These are phyloP conservation scores for Drosophila austrosaltans DNA, from an alignment of 2,888 invertebrate genomes.

Conservation along the genomic window DNA sequence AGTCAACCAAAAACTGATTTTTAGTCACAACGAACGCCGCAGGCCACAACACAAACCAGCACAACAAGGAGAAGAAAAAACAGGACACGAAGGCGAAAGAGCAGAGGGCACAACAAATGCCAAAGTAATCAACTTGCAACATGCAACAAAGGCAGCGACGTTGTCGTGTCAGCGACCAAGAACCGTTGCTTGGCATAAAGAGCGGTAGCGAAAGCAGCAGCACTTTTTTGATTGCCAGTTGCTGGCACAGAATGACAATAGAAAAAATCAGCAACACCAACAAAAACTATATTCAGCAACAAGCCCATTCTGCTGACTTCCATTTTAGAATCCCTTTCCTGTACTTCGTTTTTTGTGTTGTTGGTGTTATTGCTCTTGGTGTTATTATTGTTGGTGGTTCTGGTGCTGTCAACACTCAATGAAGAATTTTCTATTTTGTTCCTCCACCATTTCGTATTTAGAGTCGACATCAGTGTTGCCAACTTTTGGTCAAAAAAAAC, in stretches of 20 bases:
- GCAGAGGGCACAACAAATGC: conserved; percentile 18
- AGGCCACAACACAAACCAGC: conserved; percentile 41
- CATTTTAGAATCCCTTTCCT: not conserved
- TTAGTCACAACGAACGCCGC: conserved; percentile 59
- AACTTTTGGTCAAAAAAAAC: no score
- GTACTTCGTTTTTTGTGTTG: not conserved
- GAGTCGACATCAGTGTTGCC: no score
- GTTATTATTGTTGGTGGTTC: not conserved
- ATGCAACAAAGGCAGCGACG: conserved; percentile 58
- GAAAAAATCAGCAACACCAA: conserved; percentile 13
- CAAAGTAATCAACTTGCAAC: conserved; percentile 68
- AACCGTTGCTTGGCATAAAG: conserved; percentile 48
- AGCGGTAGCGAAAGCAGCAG: not conserved
- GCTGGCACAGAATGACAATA: conserved; percentile 36
- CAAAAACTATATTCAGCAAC: not conserved
- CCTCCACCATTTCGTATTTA: no score
- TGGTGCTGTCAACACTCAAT: not conserved
- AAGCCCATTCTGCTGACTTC: conserved; percentile 12
- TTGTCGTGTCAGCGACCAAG: conserved; percentile 71
- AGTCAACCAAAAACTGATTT: conserved; percentile 69
- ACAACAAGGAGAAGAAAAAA: conserved; percentile 35
- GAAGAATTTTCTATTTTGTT: not conserved
- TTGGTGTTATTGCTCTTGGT: not conserved
- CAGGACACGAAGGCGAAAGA: not conserved
- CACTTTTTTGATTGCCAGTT: not conserved